Conservation (phyloP, 2,797 vertebrate species). For the Enoplosus armatus region DNA sequence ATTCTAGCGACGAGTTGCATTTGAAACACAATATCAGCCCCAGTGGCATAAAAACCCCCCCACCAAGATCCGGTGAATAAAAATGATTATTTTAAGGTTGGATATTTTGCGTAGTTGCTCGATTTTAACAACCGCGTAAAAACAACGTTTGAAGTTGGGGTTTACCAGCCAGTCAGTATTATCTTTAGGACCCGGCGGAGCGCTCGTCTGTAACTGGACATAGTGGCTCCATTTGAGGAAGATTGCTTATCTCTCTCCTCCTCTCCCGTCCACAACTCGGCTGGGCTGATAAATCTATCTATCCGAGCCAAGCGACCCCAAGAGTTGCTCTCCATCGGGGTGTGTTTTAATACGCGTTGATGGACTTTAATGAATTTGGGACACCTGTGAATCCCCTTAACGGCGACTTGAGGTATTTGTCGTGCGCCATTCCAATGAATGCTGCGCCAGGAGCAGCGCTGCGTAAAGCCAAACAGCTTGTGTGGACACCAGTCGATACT, state of each 20-base stretch:
- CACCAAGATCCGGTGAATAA: background rate
- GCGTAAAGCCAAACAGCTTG: slow-evolving; percentile 60
- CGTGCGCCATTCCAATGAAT: slow-evolving; percentile 58
- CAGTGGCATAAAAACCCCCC: background rate
- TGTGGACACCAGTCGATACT: slow-evolving; percentile 23
- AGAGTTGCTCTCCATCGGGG: slow-evolving; percentile 31
- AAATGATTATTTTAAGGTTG: background rate
- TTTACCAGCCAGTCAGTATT: slow-evolving; percentile 39
- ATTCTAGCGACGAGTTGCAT: background rate
- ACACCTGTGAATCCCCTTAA: slow-evolving; percentile 31
- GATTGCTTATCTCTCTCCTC: slow-evolving; percentile 82
- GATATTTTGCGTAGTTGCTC: background rate
- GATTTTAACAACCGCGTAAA: slow-evolving; percentile 4
- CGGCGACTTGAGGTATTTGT: slow-evolving; percentile 31
- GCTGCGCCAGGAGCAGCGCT: slow-evolving; percentile 58
- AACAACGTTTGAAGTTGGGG: slow-evolving; percentile 30
- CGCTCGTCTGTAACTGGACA: slow-evolving; percentile 81
- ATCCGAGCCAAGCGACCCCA: slow-evolving; percentile 3
- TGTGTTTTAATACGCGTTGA: slow-evolving; percentile 25
- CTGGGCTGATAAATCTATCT: slow-evolving; percentile 39
- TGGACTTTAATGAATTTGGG: slow-evolving; percentile 51
- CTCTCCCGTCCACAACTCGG: slow-evolving; percentile 53
- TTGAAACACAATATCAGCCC: background rate
- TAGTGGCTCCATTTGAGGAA: slow-evolving; percentile 86
- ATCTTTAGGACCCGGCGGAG: slow-evolving; percentile 92